Evolutionary conservation across 2,797 vertebrate species (phyloP), one percentile per base, ranked within the genome.

Genomic region (Pangasius krempfi): DNA sequence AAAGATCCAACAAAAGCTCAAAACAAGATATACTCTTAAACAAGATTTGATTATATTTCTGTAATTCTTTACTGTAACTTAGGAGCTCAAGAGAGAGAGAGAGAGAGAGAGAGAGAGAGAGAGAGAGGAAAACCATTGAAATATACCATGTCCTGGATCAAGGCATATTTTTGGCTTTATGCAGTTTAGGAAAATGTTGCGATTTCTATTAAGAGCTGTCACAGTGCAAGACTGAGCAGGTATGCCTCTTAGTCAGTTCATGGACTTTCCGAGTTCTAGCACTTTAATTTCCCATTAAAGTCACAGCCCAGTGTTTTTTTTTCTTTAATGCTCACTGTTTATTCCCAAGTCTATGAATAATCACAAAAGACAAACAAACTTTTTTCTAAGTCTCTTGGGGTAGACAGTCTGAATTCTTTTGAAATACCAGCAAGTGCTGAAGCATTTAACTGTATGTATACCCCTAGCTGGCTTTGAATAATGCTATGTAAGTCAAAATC

Each of bases 151-250:
- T 54, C n/a, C 16, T 75, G 27, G 33, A 76, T 44, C 4, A 58
- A 58, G 47, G 68, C 37, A 86, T 62, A 40, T 58, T 86, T 79
- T 25, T 66, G 5, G 50, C 16, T 78, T 27, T 40, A 62, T 16
- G 60, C 33, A 68, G 47, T 52, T 85, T 25, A 37, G 62, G 27
- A 66, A 47, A 79, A 85, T 16, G 47, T 40, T 82, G 58, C 1
- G 0, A 83, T 79, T 64, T 20, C 40, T 22, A n/a, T 62, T 56
- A 33, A 87, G 18, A 40, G 68, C 64, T 44, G 16, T 66, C 27
- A 82, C 0, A 50, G 40, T 72, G 90, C 85, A 92, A 90, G 86
- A n/a, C 90, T 86, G 87, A 90, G 89, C 88, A 92, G 73, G 90
- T 89, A 85, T 78, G 56, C 33, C 92, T 86, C 37, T 75, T 76